Evolutionary conservation across 2,797 vertebrate genomes (phyloP), one percentile per base, ranked within the genome.

Genomic region (Synanceia verrucosa): DNA sequence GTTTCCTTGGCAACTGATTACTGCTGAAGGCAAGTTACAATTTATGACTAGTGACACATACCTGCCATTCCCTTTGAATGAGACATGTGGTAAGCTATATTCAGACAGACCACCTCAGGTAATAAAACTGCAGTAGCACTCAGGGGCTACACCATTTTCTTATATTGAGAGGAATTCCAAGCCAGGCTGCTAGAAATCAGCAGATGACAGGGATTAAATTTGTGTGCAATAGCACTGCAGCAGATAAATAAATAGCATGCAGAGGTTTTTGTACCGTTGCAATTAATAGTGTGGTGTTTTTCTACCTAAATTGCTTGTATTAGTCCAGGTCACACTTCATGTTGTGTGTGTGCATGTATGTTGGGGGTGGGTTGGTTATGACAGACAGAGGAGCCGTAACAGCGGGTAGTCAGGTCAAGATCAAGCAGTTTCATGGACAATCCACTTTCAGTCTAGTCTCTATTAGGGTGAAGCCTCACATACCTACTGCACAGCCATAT

Each of bases 1-100:
- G 91, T 91, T 91, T 91, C 91, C 89, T 78, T 89, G 86, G 89
- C 87, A 91, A 92, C 91, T 88, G 89, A 92, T 91, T 87, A 89
- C 84, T 77, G 87, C 91, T 90, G 80, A 83, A 89, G 91, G 91
- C 91, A 86, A 91, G 74, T 75, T 86, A 81, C 84, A 89, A 91
- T 92, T 92, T 91, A 91, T 85, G 91, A 79, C 88, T 82, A 80
- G 72, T 88, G 90, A 91, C 91, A 91, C 90, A 92, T 91, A 93
- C 91, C 92, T 92, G 90, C 86, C 88, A 91, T 92, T 90, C 87
- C 83, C 87, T 86, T 86, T 88, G 86, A 92, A 91, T 88, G 90
- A 91, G 91, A 91, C 92, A 90, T 92, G 91, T 91, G 91, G 85
- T 85, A 88, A 76, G 79, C 84, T 90, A 89, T 89, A 91, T 85